Evolutionary conservation across 1,140 invertebrate species (phyloP).

Genomic region (Sinonovacula constricta): DNA sequence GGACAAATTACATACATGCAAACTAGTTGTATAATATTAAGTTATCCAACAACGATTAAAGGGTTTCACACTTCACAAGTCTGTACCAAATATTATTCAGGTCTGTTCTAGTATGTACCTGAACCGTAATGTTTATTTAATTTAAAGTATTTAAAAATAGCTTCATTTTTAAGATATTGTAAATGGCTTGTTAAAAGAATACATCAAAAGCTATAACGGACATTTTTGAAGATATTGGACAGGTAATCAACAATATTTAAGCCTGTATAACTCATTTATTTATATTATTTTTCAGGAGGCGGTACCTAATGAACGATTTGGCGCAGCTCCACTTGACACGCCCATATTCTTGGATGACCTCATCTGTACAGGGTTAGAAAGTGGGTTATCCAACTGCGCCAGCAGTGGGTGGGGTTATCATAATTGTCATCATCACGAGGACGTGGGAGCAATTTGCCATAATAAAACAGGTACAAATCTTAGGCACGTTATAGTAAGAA

Average conservation of each 20-base stretch:
- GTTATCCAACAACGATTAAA: no score
- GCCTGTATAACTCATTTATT: background rate
- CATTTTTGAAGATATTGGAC: no score
- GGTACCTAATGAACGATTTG: constrained; percentile 1
- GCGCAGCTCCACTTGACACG: background rate
- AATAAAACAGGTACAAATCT: constrained; percentile 47
- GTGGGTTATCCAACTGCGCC: constrained; percentile 20
- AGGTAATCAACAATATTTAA: background rate
- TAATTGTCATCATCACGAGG: constrained; percentile 54
- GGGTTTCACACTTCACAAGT: no score
- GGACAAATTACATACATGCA: background rate
- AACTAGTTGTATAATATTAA: background rate
- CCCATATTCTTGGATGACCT: constrained; percentile 49
- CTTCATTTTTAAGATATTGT: no score
- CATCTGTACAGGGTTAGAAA: constrained; percentile 43
- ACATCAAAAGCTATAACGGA: no score
- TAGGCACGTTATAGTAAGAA: background rate
- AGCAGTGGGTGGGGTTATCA: constrained; percentile 40
- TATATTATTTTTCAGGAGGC: constrained; percentile 6
- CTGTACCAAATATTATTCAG: no score
- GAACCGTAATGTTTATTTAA: constrained; percentile 7
- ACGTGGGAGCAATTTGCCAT: constrained; percentile 51
- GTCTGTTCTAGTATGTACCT: no score
- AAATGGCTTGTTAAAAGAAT: no score
- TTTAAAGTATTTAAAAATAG: background rate